Percentiles rank a stretch among this genome's conserved stretches.
These are phyloP conservation scores for Salminus brasiliensis DNA, from an alignment of 2,113 vertebrate genomes.

Conservation along the genomic window DNA sequence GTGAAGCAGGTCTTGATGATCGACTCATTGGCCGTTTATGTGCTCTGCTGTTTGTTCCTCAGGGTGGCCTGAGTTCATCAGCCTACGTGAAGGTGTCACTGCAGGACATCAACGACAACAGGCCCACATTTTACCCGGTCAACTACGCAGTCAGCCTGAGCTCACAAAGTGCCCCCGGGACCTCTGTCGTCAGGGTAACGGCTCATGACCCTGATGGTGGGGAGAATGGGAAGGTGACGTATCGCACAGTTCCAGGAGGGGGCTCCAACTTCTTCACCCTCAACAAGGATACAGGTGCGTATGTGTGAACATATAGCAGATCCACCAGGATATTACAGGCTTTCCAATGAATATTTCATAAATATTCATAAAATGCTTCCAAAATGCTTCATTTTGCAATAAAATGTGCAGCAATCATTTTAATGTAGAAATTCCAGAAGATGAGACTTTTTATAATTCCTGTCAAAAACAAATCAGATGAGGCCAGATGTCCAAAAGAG, in stretches of 20 bases:
- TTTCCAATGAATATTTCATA: too few species aligned
- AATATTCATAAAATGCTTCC: too few species aligned
- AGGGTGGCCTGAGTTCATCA: slow-evolving; percentile 91
- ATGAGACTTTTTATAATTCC: too few species aligned
- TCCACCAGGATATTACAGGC: too few species aligned
- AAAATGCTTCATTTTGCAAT: too few species aligned
- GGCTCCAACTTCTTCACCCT: slow-evolving; percentile 87
- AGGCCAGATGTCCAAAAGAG: too few species aligned
- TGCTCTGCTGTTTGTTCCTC: background rate
- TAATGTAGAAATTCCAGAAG: too few species aligned
- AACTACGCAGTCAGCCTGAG: slow-evolving; percentile 92
- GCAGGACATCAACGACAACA: slow-evolving; percentile 92
- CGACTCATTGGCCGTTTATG: too few species aligned
- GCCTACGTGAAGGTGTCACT: slow-evolving; percentile 86
- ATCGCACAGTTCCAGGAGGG: slow-evolving; percentile 83
- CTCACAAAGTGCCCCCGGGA: slow-evolving; percentile 89
- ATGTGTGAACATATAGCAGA: background rate
- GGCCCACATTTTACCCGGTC: slow-evolving; percentile 88
- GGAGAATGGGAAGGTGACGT: slow-evolving; percentile 85
- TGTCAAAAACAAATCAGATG: too few species aligned
- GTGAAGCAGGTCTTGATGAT: too few species aligned
- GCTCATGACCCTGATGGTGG: slow-evolving; percentile 92
- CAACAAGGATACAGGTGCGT: slow-evolving; percentile 91
- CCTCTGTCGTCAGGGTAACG: slow-evolving; percentile 86
- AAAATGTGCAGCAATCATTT: too few species aligned